Evolutionary conservation across 2,113 vertebrate species (phyloP).

Genomic region (Trachemys scripta): DNA sequence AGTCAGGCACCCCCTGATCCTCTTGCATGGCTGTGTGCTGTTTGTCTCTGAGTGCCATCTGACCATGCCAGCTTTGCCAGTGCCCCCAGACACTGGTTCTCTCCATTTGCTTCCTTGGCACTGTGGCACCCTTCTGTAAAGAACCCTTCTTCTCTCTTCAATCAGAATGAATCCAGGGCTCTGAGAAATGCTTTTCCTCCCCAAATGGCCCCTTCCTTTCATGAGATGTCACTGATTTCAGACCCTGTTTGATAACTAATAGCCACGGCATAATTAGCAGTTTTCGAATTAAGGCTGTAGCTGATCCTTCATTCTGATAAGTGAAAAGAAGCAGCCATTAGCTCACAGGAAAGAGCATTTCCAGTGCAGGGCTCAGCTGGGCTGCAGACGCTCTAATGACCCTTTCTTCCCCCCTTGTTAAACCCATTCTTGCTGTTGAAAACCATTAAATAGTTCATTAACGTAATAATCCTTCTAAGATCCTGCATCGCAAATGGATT

Average conservation of each 20-base stretch:
- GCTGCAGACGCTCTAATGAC: constrained; percentile 23
- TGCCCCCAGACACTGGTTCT: neutral
- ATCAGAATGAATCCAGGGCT: neutral
- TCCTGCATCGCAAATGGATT: constrained; percentile 18
- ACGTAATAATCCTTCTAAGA: constrained; percentile 47
- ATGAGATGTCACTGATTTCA: constrained; percentile 37
- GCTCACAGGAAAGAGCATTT: neutral
- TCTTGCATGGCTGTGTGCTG: neutral
- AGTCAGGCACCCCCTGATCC: neutral
- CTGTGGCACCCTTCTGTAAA: too few species aligned
- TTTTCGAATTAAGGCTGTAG: constrained; percentile 12
- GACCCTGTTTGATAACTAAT: constrained; percentile 27
- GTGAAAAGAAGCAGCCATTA: neutral
- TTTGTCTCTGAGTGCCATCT: too few species aligned
- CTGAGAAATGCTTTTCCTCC: accelerated
- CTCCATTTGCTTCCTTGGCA: neutral
- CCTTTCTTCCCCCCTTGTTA: constrained; percentile 40
- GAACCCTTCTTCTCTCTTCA: neutral
- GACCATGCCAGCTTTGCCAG: neutral
- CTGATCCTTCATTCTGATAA: neutral
- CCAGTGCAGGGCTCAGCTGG: constrained; percentile 29
- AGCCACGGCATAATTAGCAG: constrained; percentile 28
- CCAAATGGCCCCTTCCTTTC: neutral
- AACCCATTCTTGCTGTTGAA: constrained; percentile 56
- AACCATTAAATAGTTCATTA: constrained; percentile 27